Evolutionary conservation across 1,140 invertebrate genomes (phyloP), one percentile per base, ranked within the genome.

Genomic region (Nasonia giraulti): DNA sequence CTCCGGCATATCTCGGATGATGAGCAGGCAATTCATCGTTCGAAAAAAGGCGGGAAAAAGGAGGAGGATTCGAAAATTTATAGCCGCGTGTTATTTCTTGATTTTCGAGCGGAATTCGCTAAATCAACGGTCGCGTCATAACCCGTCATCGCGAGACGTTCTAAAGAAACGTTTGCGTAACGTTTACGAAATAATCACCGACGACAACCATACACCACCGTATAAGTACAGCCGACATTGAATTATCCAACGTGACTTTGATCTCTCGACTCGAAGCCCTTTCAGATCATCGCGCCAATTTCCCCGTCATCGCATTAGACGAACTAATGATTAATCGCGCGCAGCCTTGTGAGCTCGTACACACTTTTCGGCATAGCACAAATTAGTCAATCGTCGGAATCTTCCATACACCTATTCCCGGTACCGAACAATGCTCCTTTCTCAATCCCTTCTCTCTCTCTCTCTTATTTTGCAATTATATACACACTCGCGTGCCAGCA

Each of bases 21-120:
- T 10, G 75, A 50, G 27, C 62, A 44, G 76, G 50, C 69, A 80
- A 80, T 80, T 69, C 78, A 80, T 80, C 62, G 62, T 23, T 44
- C 10, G 47, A 23, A 55, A 33, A 66, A 33, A 66, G 4, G 10
- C 14, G 37, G 33, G 37, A 75, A 17, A 75, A 31, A 23, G 23
- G 68, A 27, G 20, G 44, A 40, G 75, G 47, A 50, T 17, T 20
- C 11, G n/a, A 78, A 55, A 78, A 78, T 78, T 78, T 62, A 62
- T 31, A 17, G 14, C 27, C 7, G 7, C 27, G 76, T 37, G 44
- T 78, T 27, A 27, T 31, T 78, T 31, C 76, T 50, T 78, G 31
- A 66, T 62, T 78, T 66, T 23, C 11, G 31, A 11, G 23, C 10
- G 31, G 6, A 75, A n/a, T 20, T 33, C 14, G 69, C 23, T 1